phyloP scores from a whole-genome alignment of 2,797 vertebrate genomes.

The Aphelocoma californica region DNA sequence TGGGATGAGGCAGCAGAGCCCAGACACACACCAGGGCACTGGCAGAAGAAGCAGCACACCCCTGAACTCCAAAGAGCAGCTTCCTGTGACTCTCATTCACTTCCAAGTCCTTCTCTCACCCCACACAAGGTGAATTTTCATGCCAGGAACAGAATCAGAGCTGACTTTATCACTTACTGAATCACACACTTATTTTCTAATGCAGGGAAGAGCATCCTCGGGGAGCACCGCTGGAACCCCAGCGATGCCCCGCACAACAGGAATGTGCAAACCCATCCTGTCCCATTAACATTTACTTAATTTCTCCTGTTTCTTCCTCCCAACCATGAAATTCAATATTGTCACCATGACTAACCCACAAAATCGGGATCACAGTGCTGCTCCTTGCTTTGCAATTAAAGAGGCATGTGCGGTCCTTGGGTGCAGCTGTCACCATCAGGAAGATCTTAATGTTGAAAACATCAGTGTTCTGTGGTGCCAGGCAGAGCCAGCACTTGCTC shows the following conservation, averaged over 20 bases:
- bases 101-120: not conserved
- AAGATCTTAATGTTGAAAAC: fast-evolving
- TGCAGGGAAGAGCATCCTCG: fast-evolving
- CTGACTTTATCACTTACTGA: not conserved
- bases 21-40: not conserved
- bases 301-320: not conserved
- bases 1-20: not conserved
- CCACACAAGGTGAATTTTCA: not conserved
- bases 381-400: not conserved
- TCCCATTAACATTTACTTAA: not conserved
- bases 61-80: not conserved
- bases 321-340: slow-evolving; percentile 11
- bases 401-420: fast-evolving
- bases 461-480: fast-evolving
- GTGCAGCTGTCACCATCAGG: not conserved
- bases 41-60: not conserved
- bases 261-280: not conserved
- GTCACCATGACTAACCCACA: slow-evolving; percentile 22
- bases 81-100: not conserved
- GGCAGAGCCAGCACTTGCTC: not conserved
- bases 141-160: not conserved
- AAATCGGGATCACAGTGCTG: not conserved
- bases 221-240: not conserved
- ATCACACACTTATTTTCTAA: not conserved
- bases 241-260: fast-evolving